These are phyloP conservation scores for Sinelater perroti DNA, from an alignment of 2,888 invertebrate species.

Conservation along the genomic window DNA sequence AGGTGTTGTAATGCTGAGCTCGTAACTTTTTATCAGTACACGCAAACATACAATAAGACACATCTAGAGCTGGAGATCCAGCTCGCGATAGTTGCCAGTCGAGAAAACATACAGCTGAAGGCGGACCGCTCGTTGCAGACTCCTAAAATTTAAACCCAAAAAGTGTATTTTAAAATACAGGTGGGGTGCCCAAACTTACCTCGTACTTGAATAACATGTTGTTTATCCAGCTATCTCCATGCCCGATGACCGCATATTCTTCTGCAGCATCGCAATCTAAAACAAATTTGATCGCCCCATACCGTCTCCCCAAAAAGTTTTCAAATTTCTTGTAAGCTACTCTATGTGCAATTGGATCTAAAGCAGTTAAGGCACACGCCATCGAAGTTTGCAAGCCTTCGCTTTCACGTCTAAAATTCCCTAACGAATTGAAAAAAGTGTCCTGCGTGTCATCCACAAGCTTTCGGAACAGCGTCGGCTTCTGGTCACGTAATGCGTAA, in stretches of 20 bases:
- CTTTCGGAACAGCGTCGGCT: constrained; percentile 42
- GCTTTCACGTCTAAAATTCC: background rate
- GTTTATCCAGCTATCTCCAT: constrained; percentile 43
- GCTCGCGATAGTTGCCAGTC: constrained; percentile 45
- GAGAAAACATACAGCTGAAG: constrained; percentile 31
- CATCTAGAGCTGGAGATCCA: constrained; percentile 48
- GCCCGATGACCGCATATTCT: constrained; percentile 29
- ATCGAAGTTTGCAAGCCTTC: too few species aligned
- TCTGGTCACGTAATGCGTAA: constrained; percentile 46
- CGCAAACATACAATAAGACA: constrained; percentile 50
- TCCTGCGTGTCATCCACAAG: constrained; percentile 37
- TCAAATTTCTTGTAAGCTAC: constrained; percentile 31
- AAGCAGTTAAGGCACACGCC: constrained; percentile 16
- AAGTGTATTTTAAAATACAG: too few species aligned
- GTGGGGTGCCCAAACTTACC: too few species aligned
- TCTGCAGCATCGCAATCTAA: constrained; percentile 11
- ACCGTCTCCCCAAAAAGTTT: constrained; percentile 34
- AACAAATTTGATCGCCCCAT: constrained; percentile 1
- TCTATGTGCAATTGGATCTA: constrained; percentile 31
- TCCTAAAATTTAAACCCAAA: constrained; percentile 24
- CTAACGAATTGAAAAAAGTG: constrained; percentile 9
- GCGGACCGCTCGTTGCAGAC: background rate
- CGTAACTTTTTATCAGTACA: constrained; percentile 49
- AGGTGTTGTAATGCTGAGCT: constrained; percentile 42
- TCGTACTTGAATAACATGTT: constrained; percentile 44